Percentiles rank a stretch among this genome's conserved stretches.
These are phyloP conservation scores for Platorchestia sp. DNA, from an alignment of 1,140 invertebrate species.

Conservation along the genomic window DNA sequence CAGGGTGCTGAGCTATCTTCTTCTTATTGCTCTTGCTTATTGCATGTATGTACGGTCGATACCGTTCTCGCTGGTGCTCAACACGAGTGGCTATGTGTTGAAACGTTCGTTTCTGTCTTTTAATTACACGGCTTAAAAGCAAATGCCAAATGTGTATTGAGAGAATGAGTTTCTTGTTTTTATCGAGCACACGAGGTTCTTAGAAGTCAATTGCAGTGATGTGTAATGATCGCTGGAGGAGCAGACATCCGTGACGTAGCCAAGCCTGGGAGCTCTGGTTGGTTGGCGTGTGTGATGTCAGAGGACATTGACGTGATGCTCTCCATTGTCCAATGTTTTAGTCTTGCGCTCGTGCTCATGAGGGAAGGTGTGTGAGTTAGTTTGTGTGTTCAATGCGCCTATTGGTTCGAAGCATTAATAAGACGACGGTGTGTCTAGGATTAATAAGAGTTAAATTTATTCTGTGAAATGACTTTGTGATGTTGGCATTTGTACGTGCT, in stretches of 20 bases:
- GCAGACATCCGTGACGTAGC: slow-evolving; percentile 50
- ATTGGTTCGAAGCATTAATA: background rate
- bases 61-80: slow-evolving; percentile 4
- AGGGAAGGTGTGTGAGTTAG: slow-evolving; percentile 55
- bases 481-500: slow-evolving; percentile 33
- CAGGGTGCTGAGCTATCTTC: slow-evolving; percentile 23
- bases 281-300: slow-evolving; percentile 65
- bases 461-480: background rate
- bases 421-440: background rate
- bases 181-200: background rate
- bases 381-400: background rate
- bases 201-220: slow-evolving; percentile 47
- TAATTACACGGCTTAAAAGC: background rate
- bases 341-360: slow-evolving; percentile 60
- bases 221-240: slow-evolving; percentile 34
- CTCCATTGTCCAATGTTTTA: slow-evolving; percentile 67
- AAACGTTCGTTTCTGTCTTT: background rate
- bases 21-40: slow-evolving; percentile 41
- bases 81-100: background rate
- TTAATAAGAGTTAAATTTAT: background rate
- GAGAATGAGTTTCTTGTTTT: background rate
- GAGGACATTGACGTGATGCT: slow-evolving; percentile 68
- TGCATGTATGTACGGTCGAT: slow-evolving; percentile 25
- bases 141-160: background rate
- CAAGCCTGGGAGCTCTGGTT: slow-evolving; percentile 47